phyloP scores from a whole-genome alignment of 2,113 vertebrate species.

The Gobiocypris rarus region DNA sequence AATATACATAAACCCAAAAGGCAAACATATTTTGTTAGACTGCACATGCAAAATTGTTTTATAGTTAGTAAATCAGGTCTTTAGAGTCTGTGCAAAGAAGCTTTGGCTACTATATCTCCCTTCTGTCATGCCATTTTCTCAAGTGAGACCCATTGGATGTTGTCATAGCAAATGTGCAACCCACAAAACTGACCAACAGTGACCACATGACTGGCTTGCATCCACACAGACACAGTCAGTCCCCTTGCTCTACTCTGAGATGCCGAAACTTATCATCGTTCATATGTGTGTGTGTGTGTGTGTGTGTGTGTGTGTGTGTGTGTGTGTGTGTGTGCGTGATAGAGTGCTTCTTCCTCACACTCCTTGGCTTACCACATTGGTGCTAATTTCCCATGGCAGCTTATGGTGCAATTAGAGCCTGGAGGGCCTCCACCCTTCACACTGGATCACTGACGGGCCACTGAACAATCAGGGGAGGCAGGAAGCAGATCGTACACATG shows the following conservation, averaged over 20 bases:
- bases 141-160: not conserved
- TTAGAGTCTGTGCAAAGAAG: not conserved
- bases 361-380: conserved; percentile 41
- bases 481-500: conserved; percentile 44
- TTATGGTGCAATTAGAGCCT: conserved; percentile 58
- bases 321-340: conserved; percentile 39
- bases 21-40: not conserved
- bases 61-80: not conserved
- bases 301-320: conserved; percentile 40
- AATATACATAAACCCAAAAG: not conserved
- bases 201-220: not conserved
- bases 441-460: conserved; percentile 53
- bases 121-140: not conserved
- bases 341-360: conserved; percentile 57
- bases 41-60: not conserved
- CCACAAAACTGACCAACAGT: not conserved
- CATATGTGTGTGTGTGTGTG: conserved; percentile 7
- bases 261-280: not conserved
- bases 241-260: not conserved
- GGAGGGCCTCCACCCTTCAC: conserved; percentile 53
- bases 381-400: conserved; percentile 62
- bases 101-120: not conserved
- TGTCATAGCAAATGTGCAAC: conserved; percentile 10
- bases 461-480: conserved; percentile 52
- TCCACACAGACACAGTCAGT: not conserved